Evolutionary conservation across 2,113 vertebrate species (phyloP).

Genomic region (Hippocampus mohnikei): DNA sequence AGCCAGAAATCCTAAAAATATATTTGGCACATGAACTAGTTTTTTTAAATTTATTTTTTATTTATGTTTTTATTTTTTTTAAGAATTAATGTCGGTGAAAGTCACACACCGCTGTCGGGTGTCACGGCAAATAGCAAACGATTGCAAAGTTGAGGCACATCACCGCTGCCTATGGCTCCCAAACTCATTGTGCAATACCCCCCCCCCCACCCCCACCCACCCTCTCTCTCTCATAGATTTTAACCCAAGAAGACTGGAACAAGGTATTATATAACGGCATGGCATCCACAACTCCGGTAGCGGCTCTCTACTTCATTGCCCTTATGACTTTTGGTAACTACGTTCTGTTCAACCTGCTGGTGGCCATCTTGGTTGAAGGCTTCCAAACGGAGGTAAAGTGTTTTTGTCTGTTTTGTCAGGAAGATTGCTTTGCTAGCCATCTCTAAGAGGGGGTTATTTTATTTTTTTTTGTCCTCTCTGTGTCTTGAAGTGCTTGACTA

Average conservation of each 20-base stretch:
- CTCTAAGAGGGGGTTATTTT: background rate
- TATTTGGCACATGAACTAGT: no score
- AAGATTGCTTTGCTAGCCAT: background rate
- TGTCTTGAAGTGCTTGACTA: background rate
- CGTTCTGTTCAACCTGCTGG: slow-evolving; percentile 95
- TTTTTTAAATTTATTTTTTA: no score
- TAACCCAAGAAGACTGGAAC: slow-evolving; percentile 99
- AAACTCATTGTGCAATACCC: background rate
- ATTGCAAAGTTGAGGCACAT: background rate
- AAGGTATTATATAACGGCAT: slow-evolving; percentile 96
- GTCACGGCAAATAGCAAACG: background rate
- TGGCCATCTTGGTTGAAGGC: slow-evolving; percentile 96
- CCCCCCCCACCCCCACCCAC: no score
- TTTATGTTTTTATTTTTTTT: no score
- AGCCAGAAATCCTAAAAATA: no score
- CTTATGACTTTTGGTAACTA: slow-evolving; percentile 99
- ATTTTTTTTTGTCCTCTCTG: background rate
- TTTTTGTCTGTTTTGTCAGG: background rate
- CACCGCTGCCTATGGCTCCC: background rate
- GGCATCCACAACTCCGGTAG: slow-evolving; percentile 93
- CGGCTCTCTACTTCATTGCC: slow-evolving; percentile 95
- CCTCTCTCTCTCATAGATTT: slow-evolving; percentile 74
- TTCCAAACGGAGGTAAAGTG: slow-evolving; percentile 91
- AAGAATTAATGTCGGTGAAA: no score
- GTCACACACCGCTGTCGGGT: no score